Conservation (phyloP, 2,888 invertebrate species). For the Bellardia pandia region DNA sequence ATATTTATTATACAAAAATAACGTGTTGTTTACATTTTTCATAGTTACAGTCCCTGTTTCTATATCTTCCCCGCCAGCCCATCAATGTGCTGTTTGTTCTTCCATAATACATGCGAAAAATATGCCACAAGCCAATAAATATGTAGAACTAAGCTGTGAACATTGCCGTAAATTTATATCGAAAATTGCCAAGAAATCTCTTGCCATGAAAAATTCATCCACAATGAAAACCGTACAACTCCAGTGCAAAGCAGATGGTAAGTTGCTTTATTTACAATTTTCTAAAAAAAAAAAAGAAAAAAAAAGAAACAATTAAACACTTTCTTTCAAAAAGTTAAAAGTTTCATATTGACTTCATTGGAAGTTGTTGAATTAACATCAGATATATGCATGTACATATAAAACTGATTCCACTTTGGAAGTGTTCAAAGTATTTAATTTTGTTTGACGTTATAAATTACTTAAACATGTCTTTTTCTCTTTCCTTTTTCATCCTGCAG, state of each 20-base stretch:
- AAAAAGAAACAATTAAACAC: too few relatives aligned
- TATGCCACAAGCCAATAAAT: slow-evolving; percentile 91
- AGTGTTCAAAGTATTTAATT: too few relatives aligned
- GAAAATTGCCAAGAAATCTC: slow-evolving; percentile 89
- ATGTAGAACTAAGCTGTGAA: slow-evolving; percentile 93
- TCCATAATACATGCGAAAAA: slow-evolving; percentile 91
- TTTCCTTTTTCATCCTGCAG: slow-evolving; percentile 78
- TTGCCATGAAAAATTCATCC: slow-evolving; percentile 73
- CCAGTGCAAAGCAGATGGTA: slow-evolving; percentile 82
- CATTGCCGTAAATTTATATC: slow-evolving; percentile 94
- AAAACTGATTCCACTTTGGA: too few relatives aligned
- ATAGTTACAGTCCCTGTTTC: slow-evolving; percentile 23
- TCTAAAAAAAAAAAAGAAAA: too few relatives aligned
- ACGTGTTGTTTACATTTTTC: background rate
- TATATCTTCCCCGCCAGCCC: slow-evolving; percentile 40
- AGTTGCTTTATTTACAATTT: slow-evolving; percentile 40
- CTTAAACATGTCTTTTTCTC: background rate
- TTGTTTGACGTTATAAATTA: too few relatives aligned
- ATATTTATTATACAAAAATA: background rate
- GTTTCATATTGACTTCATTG: too few relatives aligned
- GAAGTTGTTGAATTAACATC: too few relatives aligned
- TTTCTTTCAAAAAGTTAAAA: too few relatives aligned
- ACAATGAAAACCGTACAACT: slow-evolving; percentile 84
- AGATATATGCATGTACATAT: too few relatives aligned
- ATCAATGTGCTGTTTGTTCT: slow-evolving; percentile 90